Base-by-base conservation (phyloP, 1,140 invertebrate species). In the Linepithema humile region DNA sequence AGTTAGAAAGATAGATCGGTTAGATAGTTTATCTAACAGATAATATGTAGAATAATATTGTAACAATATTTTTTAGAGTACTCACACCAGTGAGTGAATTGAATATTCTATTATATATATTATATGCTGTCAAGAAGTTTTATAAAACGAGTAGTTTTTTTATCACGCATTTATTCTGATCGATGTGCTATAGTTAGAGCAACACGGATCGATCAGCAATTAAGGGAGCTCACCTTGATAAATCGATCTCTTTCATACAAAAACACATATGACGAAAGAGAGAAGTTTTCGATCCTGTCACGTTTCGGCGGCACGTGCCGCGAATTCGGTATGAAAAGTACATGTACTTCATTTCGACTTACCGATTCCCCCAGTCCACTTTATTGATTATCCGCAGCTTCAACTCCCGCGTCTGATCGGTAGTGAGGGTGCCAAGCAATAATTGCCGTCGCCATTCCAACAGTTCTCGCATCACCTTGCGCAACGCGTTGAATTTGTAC, bases 281-380 rank as follows among this genome's bases (percentile, higher is more conserved):
- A 10, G 35, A 23, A 29, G 15, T 48, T 35, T 15, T 10, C 29
- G 2, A 9, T 20, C 12, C 38, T 53, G 23, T 23, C 5, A 23
- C 9, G 40, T 70, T 29, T 1, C 29, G 10, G 38, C 57, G 55
- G 26, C 72, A 35, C 73, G 40, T 75, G 73, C 40, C 40, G 73
- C 26, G 38, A 62, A 75, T 77, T 77, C 15, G 53, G 4, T 32
- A 6, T 1, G 4, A 12, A 35, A 38, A 23, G 29, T n/a, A n/a
- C n/a, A 6, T 50, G 20, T n/a, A 38, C 2, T 29, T 65, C 50
- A 50, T 53, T 48, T 17, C 0, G 57, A 97, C 97, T 97, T 93
- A 98, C 98, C 97, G 96, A 95, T 99, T 99, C 67, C 98, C 98
- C 98, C 98, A 99, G 93, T 99, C 98, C 59, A 99, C 97, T 94